These are phyloP conservation scores for Sciurus vulgaris DNA, from an alignment of 2,797 vertebrate genomes.

Conservation along the genomic window DNA sequence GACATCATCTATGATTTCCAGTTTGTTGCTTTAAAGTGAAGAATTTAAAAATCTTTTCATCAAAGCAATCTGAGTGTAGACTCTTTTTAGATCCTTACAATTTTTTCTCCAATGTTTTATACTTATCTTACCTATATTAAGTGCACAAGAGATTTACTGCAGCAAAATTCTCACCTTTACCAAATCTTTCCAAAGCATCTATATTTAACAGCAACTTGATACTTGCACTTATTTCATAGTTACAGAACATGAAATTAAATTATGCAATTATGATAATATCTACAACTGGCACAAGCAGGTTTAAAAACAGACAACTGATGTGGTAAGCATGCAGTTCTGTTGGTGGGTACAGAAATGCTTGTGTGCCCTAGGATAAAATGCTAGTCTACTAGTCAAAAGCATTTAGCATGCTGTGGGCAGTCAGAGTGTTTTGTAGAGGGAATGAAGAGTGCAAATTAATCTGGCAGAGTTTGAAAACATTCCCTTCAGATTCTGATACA, in stretches of 20 bases:
- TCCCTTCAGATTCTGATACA: not conserved
- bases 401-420: not conserved
- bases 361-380: not conserved
- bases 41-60: not conserved
- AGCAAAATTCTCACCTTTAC: conserved; percentile 55
- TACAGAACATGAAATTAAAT: conserved; percentile 22
- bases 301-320: conserved; percentile 10
- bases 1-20: not conserved
- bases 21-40: not conserved
- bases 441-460: not conserved
- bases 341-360: not conserved
- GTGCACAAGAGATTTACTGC: conserved; percentile 29
- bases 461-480: conserved; percentile 6
- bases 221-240: not conserved
- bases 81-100: not conserved
- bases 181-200: conserved; percentile 47
- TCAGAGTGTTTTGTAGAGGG: not conserved
- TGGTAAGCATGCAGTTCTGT: not conserved
- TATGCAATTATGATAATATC: not conserved
- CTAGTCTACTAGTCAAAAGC: not conserved
- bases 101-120: conserved; percentile 26
- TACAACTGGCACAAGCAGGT: not conserved
- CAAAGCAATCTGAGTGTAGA: not conserved
- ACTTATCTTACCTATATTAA: conserved; percentile 15
- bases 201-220: conserved; percentile 48